A percentile compares a stretch with the other conserved stretches of the same genome.
Evolutionary conservation across 2,113 vertebrate genomes (phyloP).

Genomic region (Tragelaphus scriptus): DNA sequence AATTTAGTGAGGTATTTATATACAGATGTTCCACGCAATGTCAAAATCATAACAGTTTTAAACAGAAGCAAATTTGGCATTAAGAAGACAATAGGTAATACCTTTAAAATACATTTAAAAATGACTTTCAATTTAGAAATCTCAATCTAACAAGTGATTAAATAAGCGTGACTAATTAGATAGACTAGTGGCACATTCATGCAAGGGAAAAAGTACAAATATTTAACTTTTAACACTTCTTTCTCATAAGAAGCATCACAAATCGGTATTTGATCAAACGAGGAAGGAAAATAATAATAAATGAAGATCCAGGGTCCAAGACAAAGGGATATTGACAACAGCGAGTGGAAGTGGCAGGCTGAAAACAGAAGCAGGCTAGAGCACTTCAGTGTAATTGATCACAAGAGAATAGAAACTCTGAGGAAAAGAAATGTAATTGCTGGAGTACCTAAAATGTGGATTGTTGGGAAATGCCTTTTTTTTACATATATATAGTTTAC

Average conservation of each 20-base stretch:
- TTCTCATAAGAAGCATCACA: not conserved
- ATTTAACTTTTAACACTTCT: not conserved
- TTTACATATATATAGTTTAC: too few species aligned
- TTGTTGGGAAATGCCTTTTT: not conserved
- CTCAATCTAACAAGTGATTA: not conserved
- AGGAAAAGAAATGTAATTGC: not conserved
- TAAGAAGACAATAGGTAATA: not conserved
- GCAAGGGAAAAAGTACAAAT: not conserved
- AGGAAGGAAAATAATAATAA: not conserved
- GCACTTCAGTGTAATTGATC: not conserved
- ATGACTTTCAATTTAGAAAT: not conserved
- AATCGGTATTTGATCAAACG: not conserved
- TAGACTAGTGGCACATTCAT: not conserved
- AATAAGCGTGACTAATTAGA: not conserved
- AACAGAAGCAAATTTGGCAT: not conserved
- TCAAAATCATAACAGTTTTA: not conserved
- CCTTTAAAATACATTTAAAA: not conserved
- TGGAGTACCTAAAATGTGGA: not conserved
- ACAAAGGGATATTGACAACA: not conserved
- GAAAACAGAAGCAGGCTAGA: not conserved
- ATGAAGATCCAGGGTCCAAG: not conserved
- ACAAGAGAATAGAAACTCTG: not conserved
- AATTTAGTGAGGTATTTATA: not conserved
- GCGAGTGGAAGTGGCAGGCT: not conserved
- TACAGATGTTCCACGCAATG: not conserved